Conservation (phyloP, 2,888 invertebrate genomes). For the Drymonia ruficornis region DNA sequence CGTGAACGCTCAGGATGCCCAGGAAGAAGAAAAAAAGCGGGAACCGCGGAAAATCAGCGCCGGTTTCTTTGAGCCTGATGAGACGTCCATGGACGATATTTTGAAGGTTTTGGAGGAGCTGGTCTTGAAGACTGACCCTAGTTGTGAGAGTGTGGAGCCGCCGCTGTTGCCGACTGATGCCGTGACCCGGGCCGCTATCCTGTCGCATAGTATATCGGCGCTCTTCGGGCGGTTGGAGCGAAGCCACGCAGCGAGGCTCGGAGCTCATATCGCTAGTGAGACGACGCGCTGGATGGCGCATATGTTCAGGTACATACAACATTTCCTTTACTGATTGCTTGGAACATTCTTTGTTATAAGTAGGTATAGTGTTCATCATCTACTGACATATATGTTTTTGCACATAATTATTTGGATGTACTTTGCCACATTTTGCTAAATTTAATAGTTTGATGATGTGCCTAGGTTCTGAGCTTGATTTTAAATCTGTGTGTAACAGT, state of each 20-base stretch:
- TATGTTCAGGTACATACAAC: slow-evolving; percentile 88
- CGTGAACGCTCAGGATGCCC: slow-evolving; percentile 74
- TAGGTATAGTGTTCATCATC: no score
- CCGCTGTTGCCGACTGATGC: slow-evolving; percentile 87
- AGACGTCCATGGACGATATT: slow-evolving; percentile 86
- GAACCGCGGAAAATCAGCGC: slow-evolving; percentile 79
- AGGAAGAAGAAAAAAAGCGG: slow-evolving; percentile 69
- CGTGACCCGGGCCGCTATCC: slow-evolving; percentile 86
- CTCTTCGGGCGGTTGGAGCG: slow-evolving; percentile 93
- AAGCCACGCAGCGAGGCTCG: slow-evolving; percentile 90
- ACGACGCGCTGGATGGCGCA: slow-evolving; percentile 95
- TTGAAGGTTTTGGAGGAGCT: slow-evolving; percentile 84
- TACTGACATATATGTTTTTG: no score
- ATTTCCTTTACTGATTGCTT: neutral
- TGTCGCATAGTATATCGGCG: slow-evolving; percentile 95
- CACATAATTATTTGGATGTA: no score
- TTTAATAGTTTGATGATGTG: no score
- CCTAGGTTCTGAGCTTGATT: no score
- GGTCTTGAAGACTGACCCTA: slow-evolving; percentile 85
- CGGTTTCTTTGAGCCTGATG: slow-evolving; percentile 81
- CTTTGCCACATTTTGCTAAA: no score
- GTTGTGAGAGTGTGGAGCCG: slow-evolving; percentile 86
- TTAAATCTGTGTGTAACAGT: no score
- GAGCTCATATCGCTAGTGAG: slow-evolving; percentile 92
- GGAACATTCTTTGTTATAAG: no score